Evolutionary conservation across 2,797 vertebrate genomes (phyloP), one percentile per base, ranked within the genome.

Genomic region (Manis javanica): DNA sequence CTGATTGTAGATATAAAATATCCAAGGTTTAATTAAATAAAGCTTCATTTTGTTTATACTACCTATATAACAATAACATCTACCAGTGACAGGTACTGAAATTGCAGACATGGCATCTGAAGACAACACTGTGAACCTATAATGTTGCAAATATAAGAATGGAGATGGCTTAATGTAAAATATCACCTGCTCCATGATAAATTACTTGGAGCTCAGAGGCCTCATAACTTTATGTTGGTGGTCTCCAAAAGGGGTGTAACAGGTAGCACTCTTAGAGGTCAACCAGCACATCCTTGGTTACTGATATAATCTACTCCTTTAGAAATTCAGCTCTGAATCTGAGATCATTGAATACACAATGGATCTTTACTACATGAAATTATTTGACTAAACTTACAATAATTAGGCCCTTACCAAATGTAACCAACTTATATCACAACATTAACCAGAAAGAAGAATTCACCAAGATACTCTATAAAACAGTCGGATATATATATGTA

Each of bases 11-110:
- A 61, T 39, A 85, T 34, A 88, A 79, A 86, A 51, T 69, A 83
- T 14, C 3, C 7, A 68, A 75, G 26, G 42, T 10, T 96, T 92
- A 90, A 83, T 96, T 92, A 90, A 83, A 12, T 75, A 94, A 75
- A 53, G 37, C 31, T 79, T 53, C 71, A 8, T 87, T 66, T 77
- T 26, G 18, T 29, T 75, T 90, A 39, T 14, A 57, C n/a, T 78
- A 86, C 2, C 15, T 69, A 74, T 93, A 49, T 92, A 90, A 79
- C 34, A 86, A 66, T 82, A 87, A 69, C 3, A 89, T 68, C n/a
- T 92, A 87, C 69, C 29, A 94, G 69, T 24, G n/a, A 84, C 51
- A 81, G 72, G 39, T 46, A 71, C 18, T 51, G 8, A 96, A 95
- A 91, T 12, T 81, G 19, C 42, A 91, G 42, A 78, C 3, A 87